Evolutionary conservation across 2,797 vertebrate genomes (phyloP), one percentile per base, ranked within the genome.

Genomic region (Smutsia gigantea): DNA sequence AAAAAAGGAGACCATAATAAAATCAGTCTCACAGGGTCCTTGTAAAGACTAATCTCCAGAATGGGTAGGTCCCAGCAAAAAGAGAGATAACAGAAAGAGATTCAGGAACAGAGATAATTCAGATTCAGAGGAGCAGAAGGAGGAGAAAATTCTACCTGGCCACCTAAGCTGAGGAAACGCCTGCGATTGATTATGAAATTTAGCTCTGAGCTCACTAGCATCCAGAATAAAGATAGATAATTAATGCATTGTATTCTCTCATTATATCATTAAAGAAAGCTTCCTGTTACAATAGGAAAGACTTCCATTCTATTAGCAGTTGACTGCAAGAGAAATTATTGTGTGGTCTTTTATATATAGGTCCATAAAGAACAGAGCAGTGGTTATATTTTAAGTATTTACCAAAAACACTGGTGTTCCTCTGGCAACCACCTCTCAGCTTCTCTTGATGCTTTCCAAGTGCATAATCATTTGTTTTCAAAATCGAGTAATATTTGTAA

Each of bases 401-500:
- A 59, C 23, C 82, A 23, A 71, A 89, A 69, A 64, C 63, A 74
- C 42, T 49, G 77, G 51, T 74, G 55, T 25, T 69, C 53, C 59
- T n/a, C 37, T 69, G 64, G 61, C 34, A 75, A 25, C 27, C 8
- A 8, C 17, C 88, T 53, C 27, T 64, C 68, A 31, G 53, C 34
- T 77, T 88, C 87, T 79, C 31, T 64, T 31, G 14, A 21, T 25
- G 29, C 25, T 57, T 23, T 51, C 59, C 49, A 88, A 72, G 25
- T 57, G 61, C 18, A 7, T 63, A 88, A 77, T 39, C 31, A 69
- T 82, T 86, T 91, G 51, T 51, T 95, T 94, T 79, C 46, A 78
- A 94, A 59, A 89, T 64, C 55, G 59, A 91, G 77, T 94, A 31
- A 29, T 82, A 77, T 51, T 46, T 74, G 15, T 37, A 46, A 93